A percentile compares a stretch with the other conserved stretches of the same genome.
Evolutionary conservation across 2,113 vertebrate genomes (phyloP).

Genomic region (Cyprinodon tularosa): DNA sequence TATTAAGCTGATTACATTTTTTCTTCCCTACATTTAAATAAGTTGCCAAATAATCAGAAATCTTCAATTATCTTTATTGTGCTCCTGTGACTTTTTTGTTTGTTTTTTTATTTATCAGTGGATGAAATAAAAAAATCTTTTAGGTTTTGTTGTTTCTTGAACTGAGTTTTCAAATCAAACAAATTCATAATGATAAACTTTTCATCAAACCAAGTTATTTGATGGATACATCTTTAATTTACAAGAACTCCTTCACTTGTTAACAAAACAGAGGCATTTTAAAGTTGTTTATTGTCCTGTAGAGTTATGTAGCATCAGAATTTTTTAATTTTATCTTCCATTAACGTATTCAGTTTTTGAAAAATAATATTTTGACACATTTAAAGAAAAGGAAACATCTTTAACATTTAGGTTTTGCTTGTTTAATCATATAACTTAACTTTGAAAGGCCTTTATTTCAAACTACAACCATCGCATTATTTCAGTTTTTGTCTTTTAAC

Average conservation of each 20-base stretch:
- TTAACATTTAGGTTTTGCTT: neutral
- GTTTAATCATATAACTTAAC: neutral
- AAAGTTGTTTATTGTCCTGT: neutral
- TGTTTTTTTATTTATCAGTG: neutral
- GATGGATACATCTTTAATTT: neutral
- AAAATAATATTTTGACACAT: neutral
- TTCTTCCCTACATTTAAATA: neutral
- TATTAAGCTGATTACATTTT: neutral
- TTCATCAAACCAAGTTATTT: neutral
- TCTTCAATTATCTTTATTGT: neutral
- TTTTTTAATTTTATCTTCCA: neutral
- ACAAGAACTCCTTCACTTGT: neutral
- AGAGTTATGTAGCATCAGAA: neutral
- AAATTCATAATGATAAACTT: neutral
- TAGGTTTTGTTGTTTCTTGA: neutral
- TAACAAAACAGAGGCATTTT: neutral
- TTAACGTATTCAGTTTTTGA: neutral
- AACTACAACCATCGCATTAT: neutral
- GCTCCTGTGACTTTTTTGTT: neutral
- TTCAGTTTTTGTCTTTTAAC: constrained; percentile 1
- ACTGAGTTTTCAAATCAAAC: neutral
- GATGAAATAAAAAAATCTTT: too few species aligned
- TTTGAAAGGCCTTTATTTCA: neutral
- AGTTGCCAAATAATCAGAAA: neutral
- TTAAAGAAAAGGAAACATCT: too few species aligned